phyloP scores from a whole-genome alignment of 2,113 vertebrate species.

The Apodemus sylvaticus region DNA sequence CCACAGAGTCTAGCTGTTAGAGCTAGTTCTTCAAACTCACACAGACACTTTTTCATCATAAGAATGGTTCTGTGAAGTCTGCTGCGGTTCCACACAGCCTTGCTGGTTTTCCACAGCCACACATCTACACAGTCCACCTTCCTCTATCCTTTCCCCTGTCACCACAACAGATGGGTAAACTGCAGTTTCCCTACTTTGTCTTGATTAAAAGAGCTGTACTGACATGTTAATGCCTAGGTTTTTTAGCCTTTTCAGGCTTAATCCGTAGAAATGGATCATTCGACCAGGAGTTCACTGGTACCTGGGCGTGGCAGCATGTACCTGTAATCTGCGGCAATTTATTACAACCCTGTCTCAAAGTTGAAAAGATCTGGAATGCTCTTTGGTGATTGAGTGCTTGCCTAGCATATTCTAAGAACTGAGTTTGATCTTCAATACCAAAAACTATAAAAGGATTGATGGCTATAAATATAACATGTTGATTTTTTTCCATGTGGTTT shows the following conservation, averaged over 20 bases:
- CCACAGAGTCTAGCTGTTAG: no score
- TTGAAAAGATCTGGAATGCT: neutral
- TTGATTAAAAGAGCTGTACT: neutral
- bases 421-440: neutral
- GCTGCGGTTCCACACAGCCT: neutral
- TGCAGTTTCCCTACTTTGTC: neutral
- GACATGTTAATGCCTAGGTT: neutral
- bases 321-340: neutral
- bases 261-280: neutral
- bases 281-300: neutral
- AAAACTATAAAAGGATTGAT: conserved; percentile 2
- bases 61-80: neutral
- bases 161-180: neutral
- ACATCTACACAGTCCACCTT: neutral
- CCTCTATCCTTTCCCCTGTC: neutral
- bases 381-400: neutral
- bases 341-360: neutral
- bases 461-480: neutral
- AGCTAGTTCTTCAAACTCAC: neutral
- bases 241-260: conserved; percentile 37
- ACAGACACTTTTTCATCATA: neutral
- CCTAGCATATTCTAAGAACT: neutral
- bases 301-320: no score
- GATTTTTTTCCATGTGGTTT: neutral
- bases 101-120: neutral